Conservation (phyloP, 2,113 vertebrate species). For the Plecturocebus donacophilus region DNA sequence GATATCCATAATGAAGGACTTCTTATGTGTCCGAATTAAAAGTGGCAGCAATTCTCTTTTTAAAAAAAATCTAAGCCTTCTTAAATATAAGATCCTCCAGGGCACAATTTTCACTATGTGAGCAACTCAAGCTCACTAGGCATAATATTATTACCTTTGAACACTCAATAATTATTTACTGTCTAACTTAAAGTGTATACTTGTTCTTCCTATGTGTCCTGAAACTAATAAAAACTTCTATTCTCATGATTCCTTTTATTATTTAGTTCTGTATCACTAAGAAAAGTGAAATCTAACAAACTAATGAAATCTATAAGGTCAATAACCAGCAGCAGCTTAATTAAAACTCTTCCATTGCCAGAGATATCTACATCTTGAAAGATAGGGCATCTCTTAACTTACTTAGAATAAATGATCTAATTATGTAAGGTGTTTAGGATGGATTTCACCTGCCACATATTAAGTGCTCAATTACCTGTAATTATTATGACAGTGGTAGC, state of each 20-base stretch:
- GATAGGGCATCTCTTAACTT: not conserved
- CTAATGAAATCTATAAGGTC: not conserved
- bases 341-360: not conserved
- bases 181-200: not conserved
- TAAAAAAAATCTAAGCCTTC: constrained; percentile 4
- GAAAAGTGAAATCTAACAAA: not conserved
- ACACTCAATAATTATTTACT: not conserved
- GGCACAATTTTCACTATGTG: not conserved
- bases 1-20: not conserved
- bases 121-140: not conserved
- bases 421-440: not conserved
- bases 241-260: not conserved
- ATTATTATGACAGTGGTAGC: not conserved
- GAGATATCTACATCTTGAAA: constrained; percentile 8
- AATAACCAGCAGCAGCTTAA: not conserved
- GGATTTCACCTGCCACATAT: not conserved
- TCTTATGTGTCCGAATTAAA: constrained; percentile 16
- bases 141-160: not conserved
- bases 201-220: not conserved
- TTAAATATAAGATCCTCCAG: not conserved
- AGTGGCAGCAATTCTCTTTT: not conserved
- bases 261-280: not conserved
- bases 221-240: constrained; percentile 9
- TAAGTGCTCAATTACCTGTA: not conserved
- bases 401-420: constrained; percentile 14